phyloP scores from a whole-genome alignment of 2,113 vertebrate genomes.

The Heloderma charlesbogerti region DNA sequence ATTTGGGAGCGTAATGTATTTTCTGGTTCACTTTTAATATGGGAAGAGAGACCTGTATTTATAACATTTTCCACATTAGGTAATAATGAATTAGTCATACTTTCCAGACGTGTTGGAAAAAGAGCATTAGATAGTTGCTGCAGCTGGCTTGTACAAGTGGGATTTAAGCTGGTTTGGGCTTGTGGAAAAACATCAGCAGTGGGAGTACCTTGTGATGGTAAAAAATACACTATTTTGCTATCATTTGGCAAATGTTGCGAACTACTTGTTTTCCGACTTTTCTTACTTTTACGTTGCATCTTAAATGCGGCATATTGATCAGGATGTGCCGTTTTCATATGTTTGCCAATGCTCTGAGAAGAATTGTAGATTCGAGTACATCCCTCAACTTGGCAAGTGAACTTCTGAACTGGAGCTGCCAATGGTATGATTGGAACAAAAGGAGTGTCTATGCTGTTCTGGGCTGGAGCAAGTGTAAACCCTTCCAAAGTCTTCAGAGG shows the following conservation, averaged over 20 bases:
- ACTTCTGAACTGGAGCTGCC: conserved; percentile 79
- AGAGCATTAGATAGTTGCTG: conserved; percentile 76
- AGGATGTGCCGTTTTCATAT: conserved; percentile 92
- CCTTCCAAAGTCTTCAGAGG: conserved; percentile 81
- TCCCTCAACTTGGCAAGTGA: conserved; percentile 87
- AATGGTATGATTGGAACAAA: conserved; percentile 70
- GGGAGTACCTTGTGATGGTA: conserved; percentile 70
- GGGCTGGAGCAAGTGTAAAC: conserved; percentile 70
- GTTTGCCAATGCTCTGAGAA: conserved; percentile 91
- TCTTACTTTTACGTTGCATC: conserved; percentile 83
- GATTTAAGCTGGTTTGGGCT: conserved; percentile 77
- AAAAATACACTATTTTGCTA: conserved; percentile 74
- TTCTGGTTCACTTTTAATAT: conserved; percentile 79
- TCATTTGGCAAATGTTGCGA: conserved; percentile 65
- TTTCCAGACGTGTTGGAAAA: conserved; percentile 83
- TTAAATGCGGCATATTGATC: conserved; percentile 93
- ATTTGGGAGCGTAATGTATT: conserved; percentile 76
- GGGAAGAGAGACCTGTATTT: conserved; percentile 72
- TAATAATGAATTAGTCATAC: conserved; percentile 82
- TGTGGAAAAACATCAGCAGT: conserved; percentile 75
- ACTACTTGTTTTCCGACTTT: conserved; percentile 70
- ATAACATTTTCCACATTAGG: conserved; percentile 80
- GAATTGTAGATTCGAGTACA: conserved; percentile 92
- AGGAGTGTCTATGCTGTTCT: conserved; percentile 67
- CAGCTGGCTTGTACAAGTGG: conserved; percentile 71